Evolutionary conservation across 2,888 invertebrate genomes (phyloP), one percentile per base, ranked within the genome.

Genomic region (Drosophila mayaguana): DNA sequence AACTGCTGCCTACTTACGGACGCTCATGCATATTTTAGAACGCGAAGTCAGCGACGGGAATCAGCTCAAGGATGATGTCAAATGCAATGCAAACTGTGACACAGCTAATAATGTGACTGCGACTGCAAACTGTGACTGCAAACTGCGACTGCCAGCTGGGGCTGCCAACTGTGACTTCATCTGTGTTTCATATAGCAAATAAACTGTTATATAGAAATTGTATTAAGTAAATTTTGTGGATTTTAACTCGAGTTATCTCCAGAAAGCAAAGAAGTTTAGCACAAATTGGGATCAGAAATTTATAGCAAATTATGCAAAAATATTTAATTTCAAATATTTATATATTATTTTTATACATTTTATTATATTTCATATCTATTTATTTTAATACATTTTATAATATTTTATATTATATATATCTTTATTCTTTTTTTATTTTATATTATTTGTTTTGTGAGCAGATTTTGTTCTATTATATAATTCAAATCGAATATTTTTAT

Each of bases 1-100:
- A 80, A 69, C 48, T 81, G 63, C 80, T 80, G 83, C 70, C 79
- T 67, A 70, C 71, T 84, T 78, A 67, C 70, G 43, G 66, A 75
- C 75, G 71, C 68, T 54, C 75, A 63, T 81, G 72, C 75, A 81
- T 81, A 81, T 69, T 81, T 81, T 57, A 74, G 53, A 79, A 43
- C 48, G 56, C 38, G n/a, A 48, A 38, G 40, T 45, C 63, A 57
- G 60, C 55, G 50, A 16, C 56, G 20, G 25, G 50, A 50, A 25
- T 12, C 59, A 43, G 36, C 42, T 34, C 16, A 32, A 34, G 25
- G 25, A 46, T 40, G 53, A 32, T 34, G 38, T 22, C 22, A 25
- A 25, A 11, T 28, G 22, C 28, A 43, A 12, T 18, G 12, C 5
- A 42, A 68, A 32, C 38, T 25, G 67, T 45, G 65, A 65, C 43